A percentile compares a stretch with the other conserved stretches of the same genome.
phyloP scores from a whole-genome alignment of 2,113 vertebrate genomes.

The Camelus bactrianus region DNA sequence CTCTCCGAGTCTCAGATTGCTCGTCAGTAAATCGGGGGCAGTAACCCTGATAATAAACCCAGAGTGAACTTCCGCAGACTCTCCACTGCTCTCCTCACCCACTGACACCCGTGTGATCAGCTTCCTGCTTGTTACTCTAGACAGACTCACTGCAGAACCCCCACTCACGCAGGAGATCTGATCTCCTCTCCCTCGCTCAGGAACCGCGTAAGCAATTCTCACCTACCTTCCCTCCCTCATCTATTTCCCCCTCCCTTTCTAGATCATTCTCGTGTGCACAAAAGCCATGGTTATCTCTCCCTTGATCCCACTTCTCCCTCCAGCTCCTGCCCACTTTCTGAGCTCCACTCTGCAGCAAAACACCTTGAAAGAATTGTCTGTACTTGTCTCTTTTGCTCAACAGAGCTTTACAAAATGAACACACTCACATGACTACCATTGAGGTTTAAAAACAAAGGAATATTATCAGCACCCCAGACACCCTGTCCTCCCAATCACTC shows the following conservation, averaged over 20 bases:
- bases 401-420: background rate
- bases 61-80: background rate
- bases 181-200: background rate
- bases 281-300: background rate
- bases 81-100: background rate
- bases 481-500: background rate
- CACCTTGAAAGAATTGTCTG: background rate
- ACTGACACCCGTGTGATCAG: rapidly evolving
- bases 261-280: background rate
- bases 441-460: background rate
- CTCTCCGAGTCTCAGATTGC: background rate
- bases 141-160: background rate
- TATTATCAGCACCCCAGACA: background rate
- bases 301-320: background rate
- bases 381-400: background rate
- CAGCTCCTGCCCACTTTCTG: background rate
- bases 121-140: background rate
- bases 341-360: background rate
- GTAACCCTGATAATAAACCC: background rate
- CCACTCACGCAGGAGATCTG: rapidly evolving
- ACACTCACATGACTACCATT: background rate
- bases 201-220: background rate
- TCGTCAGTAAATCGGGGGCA: background rate
- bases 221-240: rapidly evolving
- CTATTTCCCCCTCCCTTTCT: background rate